These are phyloP conservation scores for Rotaria socialis DNA, from an alignment of 2,888 invertebrate species.

Conservation along the genomic window DNA sequence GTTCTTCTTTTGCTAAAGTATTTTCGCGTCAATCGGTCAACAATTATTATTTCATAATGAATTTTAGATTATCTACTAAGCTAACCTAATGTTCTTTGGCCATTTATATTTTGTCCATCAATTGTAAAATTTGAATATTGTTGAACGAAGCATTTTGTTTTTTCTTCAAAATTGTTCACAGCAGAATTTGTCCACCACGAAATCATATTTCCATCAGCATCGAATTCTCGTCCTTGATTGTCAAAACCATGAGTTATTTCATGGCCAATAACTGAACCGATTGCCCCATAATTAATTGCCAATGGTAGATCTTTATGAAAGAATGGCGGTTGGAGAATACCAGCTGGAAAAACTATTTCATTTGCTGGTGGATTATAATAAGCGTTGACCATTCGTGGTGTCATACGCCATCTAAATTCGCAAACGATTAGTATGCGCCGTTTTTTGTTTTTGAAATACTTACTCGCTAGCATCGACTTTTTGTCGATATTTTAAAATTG, in stretches of 20 bases:
- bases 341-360: conserved; percentile 60
- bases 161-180: conserved; percentile 76
- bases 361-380: conserved; percentile 92
- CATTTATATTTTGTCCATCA: conserved; percentile 25
- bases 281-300: conserved; percentile 44
- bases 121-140: conserved; percentile 69
- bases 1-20: no score
- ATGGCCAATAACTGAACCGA: conserved; percentile 45
- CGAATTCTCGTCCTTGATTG: conserved; percentile 41
- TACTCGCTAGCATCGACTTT: conserved; percentile 43
- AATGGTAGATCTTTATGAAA: conserved; percentile 45
- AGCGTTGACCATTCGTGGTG: conserved; percentile 87
- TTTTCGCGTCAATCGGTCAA: no score
- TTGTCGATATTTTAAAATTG: conserved; percentile 16
- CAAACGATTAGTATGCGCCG: no score
- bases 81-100: conserved; percentile 31
- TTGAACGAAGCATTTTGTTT: conserved; percentile 79
- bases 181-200: conserved; percentile 73
- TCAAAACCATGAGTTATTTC: conserved; percentile 47
- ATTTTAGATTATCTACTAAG: background rate
- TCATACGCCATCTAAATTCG: conserved; percentile 69
- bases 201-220: background rate
- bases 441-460: background rate
- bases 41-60: no score
- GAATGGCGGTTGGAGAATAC: conserved; percentile 41